Evolutionary conservation across 2,888 invertebrate genomes (phyloP).

Genomic region (Ennomos quercinarius): DNA sequence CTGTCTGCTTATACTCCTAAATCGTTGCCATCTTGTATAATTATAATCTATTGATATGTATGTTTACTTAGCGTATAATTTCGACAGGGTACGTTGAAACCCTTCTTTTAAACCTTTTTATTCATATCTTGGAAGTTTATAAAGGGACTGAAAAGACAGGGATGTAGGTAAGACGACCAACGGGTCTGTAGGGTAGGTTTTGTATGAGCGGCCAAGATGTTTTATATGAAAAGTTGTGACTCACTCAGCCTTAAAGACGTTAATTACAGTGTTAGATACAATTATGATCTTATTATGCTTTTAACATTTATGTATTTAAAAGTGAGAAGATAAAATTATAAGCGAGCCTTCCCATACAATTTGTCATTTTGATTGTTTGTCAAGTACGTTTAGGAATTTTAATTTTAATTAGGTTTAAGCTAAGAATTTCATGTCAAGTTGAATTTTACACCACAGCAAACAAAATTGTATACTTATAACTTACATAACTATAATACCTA

Average conservation of each 20-base stretch:
- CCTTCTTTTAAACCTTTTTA: constrained; percentile 63
- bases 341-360: constrained; percentile 11
- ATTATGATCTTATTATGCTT: constrained; percentile 26
- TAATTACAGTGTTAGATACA: constrained; percentile 28
- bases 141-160: constrained; percentile 80
- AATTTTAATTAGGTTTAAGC: constrained; percentile 52
- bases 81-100: constrained; percentile 68
- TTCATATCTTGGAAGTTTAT: constrained; percentile 66
- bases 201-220: constrained; percentile 74
- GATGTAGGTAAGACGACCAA: constrained; percentile 71
- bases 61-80: constrained; percentile 60
- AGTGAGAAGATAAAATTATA: neutral
- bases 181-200: constrained; percentile 73
- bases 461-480: constrained; percentile 41
- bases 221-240: constrained; percentile 58
- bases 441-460: constrained; percentile 50
- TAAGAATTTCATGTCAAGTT: constrained; percentile 42
- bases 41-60: constrained; percentile 49
- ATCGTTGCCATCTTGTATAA: constrained; percentile 68
- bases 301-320: neutral
- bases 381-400: constrained; percentile 40
- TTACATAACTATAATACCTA: constrained; percentile 38
- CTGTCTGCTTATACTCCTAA: constrained; percentile 58
- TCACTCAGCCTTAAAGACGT: constrained; percentile 54
- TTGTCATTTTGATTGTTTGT: constrained; percentile 6